Percentiles rank a stretch among this genome's conserved stretches.
phyloP scores from a whole-genome alignment of 92 coral and sea anemone genomes.

The Desmophyllum pertusum region DNA sequence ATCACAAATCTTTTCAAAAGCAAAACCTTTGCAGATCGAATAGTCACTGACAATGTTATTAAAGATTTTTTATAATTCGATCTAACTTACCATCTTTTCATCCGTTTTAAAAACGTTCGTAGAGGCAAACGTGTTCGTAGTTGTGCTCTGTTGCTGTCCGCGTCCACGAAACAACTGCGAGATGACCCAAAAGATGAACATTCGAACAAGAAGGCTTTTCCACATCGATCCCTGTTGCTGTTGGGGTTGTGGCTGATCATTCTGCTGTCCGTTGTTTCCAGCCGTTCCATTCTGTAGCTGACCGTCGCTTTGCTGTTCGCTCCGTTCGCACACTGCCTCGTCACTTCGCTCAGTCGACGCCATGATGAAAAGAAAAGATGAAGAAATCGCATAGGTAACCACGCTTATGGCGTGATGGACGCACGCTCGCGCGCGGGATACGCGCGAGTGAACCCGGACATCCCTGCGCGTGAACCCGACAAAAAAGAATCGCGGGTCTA shows the following conservation, averaged over 20 bases:
- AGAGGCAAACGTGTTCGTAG: conserved; percentile 59
- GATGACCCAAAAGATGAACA: conserved; percentile 91
- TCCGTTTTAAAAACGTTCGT: conserved; percentile 80
- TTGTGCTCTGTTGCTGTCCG: conserved; percentile 69
- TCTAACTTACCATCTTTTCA: conserved; percentile 73
- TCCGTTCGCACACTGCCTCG: conserved; percentile 10
- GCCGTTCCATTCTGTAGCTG: conserved; percentile 42
- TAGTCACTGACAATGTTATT: no score
- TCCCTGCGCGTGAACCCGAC: neutral
- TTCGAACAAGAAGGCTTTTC: conserved; percentile 87
- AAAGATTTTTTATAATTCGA: neutral
- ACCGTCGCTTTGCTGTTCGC: conserved; percentile 41
- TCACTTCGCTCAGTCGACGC: conserved; percentile 33
- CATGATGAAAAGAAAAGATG: conserved; percentile 49
- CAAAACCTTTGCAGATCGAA: neutral
- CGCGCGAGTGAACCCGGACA: neutral
- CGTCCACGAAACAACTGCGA: conserved; percentile 84
- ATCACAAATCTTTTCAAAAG: neutral
- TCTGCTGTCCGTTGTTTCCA: conserved; percentile 65
- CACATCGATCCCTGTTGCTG: conserved; percentile 93
- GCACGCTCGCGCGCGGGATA: neutral
- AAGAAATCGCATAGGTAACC: conserved; percentile 30
- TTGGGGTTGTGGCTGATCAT: conserved; percentile 65
- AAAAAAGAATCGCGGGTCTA: no score
- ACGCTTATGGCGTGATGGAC: conserved; percentile 25